These are phyloP conservation scores for Hyperoplus immaculatus DNA, from an alignment of 2,797 vertebrate species.

Conservation along the genomic window DNA sequence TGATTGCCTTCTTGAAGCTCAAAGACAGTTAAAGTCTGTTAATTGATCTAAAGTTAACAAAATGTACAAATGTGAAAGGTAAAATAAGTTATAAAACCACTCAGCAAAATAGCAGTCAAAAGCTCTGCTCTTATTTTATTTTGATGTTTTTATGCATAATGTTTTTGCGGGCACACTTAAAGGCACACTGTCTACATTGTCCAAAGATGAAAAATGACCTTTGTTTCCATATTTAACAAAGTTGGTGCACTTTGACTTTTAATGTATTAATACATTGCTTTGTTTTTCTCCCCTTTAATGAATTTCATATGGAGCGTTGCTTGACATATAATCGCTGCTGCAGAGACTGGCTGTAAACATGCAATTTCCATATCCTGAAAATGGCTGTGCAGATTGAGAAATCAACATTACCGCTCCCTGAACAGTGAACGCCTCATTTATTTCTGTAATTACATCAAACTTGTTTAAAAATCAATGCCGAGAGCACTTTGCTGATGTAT, in stretches of 20 bases:
- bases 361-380: slow-evolving; percentile 51
- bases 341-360: slow-evolving; percentile 53
- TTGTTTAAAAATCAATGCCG: slow-evolving; percentile 62
- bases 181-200: slow-evolving; percentile 22
- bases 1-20: background rate
- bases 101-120: background rate
- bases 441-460: slow-evolving; percentile 71
- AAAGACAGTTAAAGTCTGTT: background rate
- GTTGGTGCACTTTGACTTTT: slow-evolving; percentile 23
- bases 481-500: slow-evolving; percentile 45
- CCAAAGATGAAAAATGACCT: slow-evolving; percentile 42
- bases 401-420: slow-evolving; percentile 36
- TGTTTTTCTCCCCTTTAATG: slow-evolving; percentile 34
- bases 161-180: background rate
- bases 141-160: slow-evolving; percentile 22
- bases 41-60: slow-evolving; percentile 10
- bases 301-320: slow-evolving; percentile 51
- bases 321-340: slow-evolving; percentile 51
- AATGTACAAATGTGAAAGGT: slow-evolving; percentile 30
- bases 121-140: slow-evolving; percentile 1
- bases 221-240: slow-evolving; percentile 36
- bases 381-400: slow-evolving; percentile 58
- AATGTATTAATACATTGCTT: slow-evolving; percentile 32
- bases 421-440: slow-evolving; percentile 62
- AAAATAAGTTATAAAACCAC: background rate